Evolutionary conservation across 2,888 invertebrate genomes (phyloP), one percentile per base, ranked within the genome.

Genomic region (Disparrhopalites patrizii): DNA sequence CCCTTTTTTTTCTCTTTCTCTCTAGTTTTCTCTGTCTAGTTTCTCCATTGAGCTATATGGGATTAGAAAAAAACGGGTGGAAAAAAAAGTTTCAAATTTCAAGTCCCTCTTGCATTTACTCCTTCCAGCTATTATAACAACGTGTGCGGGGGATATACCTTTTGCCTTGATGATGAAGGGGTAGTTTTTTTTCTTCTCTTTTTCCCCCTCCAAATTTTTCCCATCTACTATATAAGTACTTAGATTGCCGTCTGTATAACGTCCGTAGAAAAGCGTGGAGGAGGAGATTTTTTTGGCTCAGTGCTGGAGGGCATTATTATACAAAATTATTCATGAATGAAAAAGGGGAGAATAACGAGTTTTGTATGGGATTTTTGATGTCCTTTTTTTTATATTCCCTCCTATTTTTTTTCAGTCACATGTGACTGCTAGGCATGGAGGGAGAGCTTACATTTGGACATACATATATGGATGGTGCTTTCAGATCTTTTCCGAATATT

Each of bases 321-420:
- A 70, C 70, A 67, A 72, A 72, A 72, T 72, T 72, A 72, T 72
- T 72, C 72, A 72, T 72, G 72, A 68, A 70, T 68, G 71, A 72
- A 68, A 68, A 68, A 69, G 70, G 70, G 70, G 72, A 70, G 66
- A 67, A 70, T 71, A 70, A 72, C 72, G 72, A 72, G 70, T 70
- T 70, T 70, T 70, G 65, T 72, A 70, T 70, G 68, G 67, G 68
- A 69, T 68, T 69, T 68, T 67, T 69, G 67, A 71, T 68, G 68
- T 65, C 56, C 68, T 67, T 66, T 66, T 65, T 68, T 67, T 65
- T 64, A 51, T 61, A 30, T 51, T 36, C 50, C 33, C 56, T 68
- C 51, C 47, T n/a, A n/a, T n/a, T n/a, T n/a, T n/a, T n/a, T n/a
- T n/a, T n/a, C n/a, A n/a, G n/a, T n/a, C n/a, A n/a, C n/a, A n/a